Evolutionary conservation across 1,140 invertebrate species (phyloP).

Genomic region (Choristoneura fumiferana): DNA sequence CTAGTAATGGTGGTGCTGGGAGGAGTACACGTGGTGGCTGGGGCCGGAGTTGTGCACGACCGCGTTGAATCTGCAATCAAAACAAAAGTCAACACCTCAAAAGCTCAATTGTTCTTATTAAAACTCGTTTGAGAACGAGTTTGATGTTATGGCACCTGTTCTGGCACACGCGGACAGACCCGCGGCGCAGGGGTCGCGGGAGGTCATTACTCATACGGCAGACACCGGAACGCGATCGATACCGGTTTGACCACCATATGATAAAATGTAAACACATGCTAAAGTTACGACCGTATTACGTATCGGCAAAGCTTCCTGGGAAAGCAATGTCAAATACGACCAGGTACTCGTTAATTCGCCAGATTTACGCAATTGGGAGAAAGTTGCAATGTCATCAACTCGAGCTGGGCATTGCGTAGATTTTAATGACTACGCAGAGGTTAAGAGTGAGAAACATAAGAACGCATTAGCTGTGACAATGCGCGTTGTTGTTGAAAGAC

Average conservation of each 20-base stretch:
- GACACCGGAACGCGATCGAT: conserved; percentile 37
- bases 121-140: conserved; percentile 50
- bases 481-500: neutral
- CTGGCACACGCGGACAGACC: conserved; percentile 30
- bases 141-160: conserved; percentile 44
- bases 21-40: conserved; percentile 61
- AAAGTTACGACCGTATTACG: conserved; percentile 27
- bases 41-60: conserved; percentile 79
- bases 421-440: conserved; percentile 5
- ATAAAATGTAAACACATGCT: conserved; percentile 34
- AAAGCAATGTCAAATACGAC: conserved; percentile 27
- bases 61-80: conserved; percentile 80
- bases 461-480: neutral
- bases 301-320: conserved; percentile 32
- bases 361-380: conserved; percentile 40
- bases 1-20: conserved; percentile 57
- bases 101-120: conserved; percentile 4
- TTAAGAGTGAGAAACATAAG: neutral
- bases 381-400: conserved; percentile 38
- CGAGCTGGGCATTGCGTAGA: conserved; percentile 27
- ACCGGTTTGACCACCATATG: conserved; percentile 63
- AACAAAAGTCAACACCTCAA: neutral
- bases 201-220: conserved; percentile 58
- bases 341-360: conserved; percentile 21
- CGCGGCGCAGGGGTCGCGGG: conserved; percentile 43